phyloP scores from a whole-genome alignment of 2,797 vertebrate species.

The Mormyrops boulengeri region DNA sequence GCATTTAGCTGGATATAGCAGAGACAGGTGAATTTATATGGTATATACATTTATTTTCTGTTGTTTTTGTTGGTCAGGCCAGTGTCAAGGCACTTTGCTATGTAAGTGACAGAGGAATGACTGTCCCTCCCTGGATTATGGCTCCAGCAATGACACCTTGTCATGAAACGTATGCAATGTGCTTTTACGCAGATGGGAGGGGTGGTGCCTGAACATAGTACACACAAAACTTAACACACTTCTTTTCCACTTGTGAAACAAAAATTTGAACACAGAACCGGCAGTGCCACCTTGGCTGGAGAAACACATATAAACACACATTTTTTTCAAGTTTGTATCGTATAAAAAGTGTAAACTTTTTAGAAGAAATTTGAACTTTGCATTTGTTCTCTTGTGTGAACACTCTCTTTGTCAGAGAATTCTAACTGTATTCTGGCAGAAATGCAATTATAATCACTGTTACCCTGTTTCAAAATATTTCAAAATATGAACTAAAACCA shows the following conservation, averaged over 20 bases:
- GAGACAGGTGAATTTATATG: background rate
- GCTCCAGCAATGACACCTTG: background rate
- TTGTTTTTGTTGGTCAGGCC: background rate
- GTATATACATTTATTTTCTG: background rate
- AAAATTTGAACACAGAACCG: background rate
- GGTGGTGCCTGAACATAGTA: background rate
- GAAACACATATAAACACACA: background rate
- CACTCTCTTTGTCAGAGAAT: background rate
- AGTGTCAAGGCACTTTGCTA: background rate
- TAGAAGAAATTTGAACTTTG: background rate
- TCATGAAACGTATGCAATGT: background rate
- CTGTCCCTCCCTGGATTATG: background rate
- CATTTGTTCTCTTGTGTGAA: background rate
- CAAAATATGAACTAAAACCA: background rate
- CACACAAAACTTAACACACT: background rate
- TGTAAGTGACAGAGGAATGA: background rate
- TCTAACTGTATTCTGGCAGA: background rate
- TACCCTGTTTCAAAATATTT: background rate
- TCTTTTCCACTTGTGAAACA: background rate
- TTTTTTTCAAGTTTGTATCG: background rate
- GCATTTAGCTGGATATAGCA: background rate
- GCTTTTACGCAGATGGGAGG: background rate
- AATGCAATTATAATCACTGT: background rate
- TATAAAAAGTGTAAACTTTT: background rate
- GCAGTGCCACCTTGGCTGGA: background rate